Percentiles rank a stretch among this genome's conserved stretches.
Evolutionary conservation across 2,113 vertebrate genomes (phyloP).

Genomic region (Hippoglossus stenolepis): DNA sequence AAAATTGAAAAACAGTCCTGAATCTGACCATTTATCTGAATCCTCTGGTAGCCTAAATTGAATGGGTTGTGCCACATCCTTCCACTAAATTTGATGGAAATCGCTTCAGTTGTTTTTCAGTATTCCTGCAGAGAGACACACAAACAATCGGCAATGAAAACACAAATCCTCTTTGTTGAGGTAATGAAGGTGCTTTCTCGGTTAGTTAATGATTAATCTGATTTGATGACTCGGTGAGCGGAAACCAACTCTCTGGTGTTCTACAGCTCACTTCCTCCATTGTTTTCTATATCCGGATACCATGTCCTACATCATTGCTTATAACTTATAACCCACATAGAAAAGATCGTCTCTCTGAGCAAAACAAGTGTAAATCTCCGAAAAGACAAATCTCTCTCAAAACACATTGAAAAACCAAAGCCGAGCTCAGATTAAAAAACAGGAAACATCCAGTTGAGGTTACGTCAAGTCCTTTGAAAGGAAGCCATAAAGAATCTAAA

Average conservation of each 20-base stretch:
- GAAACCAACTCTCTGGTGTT: too few relatives aligned
- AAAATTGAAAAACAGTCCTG: too few relatives aligned
- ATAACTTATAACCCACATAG: background rate
- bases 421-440: slow-evolving; percentile 24
- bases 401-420: slow-evolving; percentile 19
- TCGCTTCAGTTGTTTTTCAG: too few relatives aligned
- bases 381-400: slow-evolving; percentile 15
- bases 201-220: background rate
- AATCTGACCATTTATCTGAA: too few relatives aligned
- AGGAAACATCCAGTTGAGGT: slow-evolving; percentile 15
- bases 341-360: background rate
- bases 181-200: background rate
- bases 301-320: background rate
- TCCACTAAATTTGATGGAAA: too few relatives aligned
- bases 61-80: too few relatives aligned
- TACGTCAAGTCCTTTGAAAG: slow-evolving; percentile 16
- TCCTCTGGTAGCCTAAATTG: too few relatives aligned
- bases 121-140: too few relatives aligned
- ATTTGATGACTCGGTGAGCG: background rate
- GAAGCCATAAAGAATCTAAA: slow-evolving; percentile 19
- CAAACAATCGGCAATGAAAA: too few relatives aligned
- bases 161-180: too few relatives aligned
- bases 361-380: background rate
- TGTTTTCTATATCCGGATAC: background rate
- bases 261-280: too few relatives aligned